phyloP scores from a whole-genome alignment of 2,888 invertebrate genomes.

The Anorthoa munda region DNA sequence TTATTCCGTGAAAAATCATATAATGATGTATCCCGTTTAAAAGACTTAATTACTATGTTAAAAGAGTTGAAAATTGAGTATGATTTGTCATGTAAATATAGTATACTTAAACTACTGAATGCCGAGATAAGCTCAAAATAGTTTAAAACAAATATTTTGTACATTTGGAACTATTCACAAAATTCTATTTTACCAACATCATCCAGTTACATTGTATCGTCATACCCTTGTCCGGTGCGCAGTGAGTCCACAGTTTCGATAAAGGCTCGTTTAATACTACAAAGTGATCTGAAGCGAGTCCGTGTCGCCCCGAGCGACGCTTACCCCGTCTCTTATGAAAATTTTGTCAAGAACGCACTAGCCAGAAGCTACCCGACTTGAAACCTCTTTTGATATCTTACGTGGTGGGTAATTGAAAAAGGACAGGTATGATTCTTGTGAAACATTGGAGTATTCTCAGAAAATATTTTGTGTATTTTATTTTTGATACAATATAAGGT shows the following conservation, averaged over 20 bases:
- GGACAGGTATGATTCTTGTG: conserved; percentile 35
- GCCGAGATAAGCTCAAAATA: too few species aligned
- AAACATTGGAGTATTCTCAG: not conserved
- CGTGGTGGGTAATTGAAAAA: conserved; percentile 58
- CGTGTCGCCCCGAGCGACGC: conserved; percentile 86
- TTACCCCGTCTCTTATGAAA: conserved; percentile 83
- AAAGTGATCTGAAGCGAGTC: conserved; percentile 83
- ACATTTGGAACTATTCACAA: too few species aligned
- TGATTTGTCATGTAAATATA: too few species aligned
- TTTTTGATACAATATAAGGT: not conserved
- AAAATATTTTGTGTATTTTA: not conserved
- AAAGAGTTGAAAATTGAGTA: too few species aligned
- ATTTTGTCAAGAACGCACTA: conserved; percentile 77
- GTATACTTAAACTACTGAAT: too few species aligned
- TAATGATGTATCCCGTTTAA: too few species aligned
- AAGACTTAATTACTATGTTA: too few species aligned
- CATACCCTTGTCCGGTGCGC: conserved; percentile 72
- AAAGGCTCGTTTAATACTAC: conserved; percentile 86
- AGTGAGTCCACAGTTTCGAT: conserved; percentile 74
- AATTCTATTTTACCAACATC: not conserved
- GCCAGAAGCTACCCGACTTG: conserved; percentile 24
- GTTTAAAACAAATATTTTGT: too few species aligned
- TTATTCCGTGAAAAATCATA: conserved; percentile 60
- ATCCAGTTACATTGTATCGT: conserved; percentile 69
- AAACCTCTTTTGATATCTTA: conserved; percentile 64